Base-by-base conservation (phyloP, 2,113 vertebrate species). In the Crotalus horridus region DNA sequence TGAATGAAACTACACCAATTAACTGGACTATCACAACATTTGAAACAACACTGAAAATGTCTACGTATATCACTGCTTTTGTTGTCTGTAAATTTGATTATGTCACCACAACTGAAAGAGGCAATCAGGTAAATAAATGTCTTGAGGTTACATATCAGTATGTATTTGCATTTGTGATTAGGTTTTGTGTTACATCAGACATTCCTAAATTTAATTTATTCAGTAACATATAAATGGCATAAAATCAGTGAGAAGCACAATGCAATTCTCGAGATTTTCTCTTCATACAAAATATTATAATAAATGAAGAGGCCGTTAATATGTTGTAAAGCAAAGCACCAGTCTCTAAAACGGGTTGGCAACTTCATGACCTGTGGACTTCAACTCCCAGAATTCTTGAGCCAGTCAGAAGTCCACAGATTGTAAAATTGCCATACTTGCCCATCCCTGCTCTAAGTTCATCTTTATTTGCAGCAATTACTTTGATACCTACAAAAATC, bases 51-150 rank as follows among this genome's bases (percentile, higher is more conserved):
- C 95, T 97, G 90, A 97, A 54, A 95, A 98, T 98, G 98, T 96
- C 98, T 39, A 98, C 98, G n/a, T 98, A 98, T n/a, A 92, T 98
- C 91, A 97, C 95, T 13, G 97, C 98, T 87, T 97, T 98, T 93
- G 96, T 96, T 23, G 1, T 98, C 46, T 98, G 97, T 94, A 97
- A 98, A 90, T 98, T 96, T 11, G 96, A 96, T 94, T 95, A 97
- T 4, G 88, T 98, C 94, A 97, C 39, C 94, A 97, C 91, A 95
- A 98, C 95, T 0, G 97, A 98, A 93, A 93, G 95, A 59, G 97
- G 97, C 94, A 97, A 97, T 0, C 92, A 98, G 98, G 98, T 98
- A 96, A 97, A 92, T 94, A 92, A 24, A 12, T 4, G 3, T 87
- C 9, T 87, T 93, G 20, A 85, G 21, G 53, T 93, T 93, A 53